Evolutionary conservation across 2,113 vertebrate genomes (phyloP).

Genomic region (Psittacara wagleri): DNA sequence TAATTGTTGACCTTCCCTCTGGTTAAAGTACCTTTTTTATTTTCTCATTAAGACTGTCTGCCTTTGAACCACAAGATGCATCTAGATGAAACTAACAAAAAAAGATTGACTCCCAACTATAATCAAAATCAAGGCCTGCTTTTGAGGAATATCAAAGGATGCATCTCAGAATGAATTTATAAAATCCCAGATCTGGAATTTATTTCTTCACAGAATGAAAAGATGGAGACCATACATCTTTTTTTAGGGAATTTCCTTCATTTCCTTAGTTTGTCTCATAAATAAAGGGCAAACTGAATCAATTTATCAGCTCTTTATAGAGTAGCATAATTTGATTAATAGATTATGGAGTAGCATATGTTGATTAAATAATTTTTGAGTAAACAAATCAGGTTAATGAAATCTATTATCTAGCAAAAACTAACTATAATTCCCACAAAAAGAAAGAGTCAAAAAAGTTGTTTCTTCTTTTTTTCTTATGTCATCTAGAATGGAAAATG

Average conservation of each 20-base stretch:
- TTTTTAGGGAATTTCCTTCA: neutral
- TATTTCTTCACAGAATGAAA: neutral
- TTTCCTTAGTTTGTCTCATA: neutral
- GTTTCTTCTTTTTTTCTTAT: neutral
- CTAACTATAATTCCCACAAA: neutral
- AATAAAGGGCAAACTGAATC: neutral
- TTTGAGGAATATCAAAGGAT: neutral
- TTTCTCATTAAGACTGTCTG: neutral
- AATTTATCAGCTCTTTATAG: neutral
- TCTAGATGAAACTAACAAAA: neutral
- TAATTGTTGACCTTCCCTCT: neutral
- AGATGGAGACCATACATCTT: fast-evolving
- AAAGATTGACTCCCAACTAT: neutral
- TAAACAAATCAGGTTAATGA: neutral
- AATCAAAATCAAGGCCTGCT: neutral
- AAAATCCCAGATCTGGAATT: neutral
- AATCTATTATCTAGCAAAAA: neutral
- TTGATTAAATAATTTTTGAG: neutral
- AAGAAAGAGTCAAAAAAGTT: neutral
- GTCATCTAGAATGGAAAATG: neutral
- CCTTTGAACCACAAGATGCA: neutral
- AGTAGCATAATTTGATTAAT: neutral
- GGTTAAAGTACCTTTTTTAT: neutral
- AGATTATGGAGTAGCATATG: neutral
- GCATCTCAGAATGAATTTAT: neutral